Conservation (phyloP, 2,888 invertebrate genomes). For the Dermolepida albohirtum region DNA sequence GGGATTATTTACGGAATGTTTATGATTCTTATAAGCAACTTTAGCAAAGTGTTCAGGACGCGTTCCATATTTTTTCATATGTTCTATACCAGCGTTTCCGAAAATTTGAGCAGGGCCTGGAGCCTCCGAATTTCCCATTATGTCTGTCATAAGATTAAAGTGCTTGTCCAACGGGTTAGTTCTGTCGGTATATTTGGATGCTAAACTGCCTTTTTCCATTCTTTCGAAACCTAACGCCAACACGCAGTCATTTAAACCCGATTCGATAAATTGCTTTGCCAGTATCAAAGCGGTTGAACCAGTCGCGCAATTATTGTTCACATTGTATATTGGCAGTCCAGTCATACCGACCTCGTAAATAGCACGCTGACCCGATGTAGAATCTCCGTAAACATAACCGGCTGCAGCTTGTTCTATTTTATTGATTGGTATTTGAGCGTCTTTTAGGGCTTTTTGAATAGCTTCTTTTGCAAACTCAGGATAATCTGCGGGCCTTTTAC, state of each 20-base stretch:
- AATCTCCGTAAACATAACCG: slow-evolving; percentile 96
- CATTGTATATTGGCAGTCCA: too few species aligned
- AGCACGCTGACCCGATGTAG: slow-evolving; percentile 94
- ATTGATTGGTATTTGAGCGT: not conserved
- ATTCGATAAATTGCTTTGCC: slow-evolving; percentile 92
- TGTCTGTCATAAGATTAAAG: slow-evolving; percentile 84
- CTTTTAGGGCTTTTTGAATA: not conserved
- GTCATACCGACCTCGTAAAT: slow-evolving; percentile 78
- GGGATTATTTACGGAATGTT: slow-evolving; percentile 96
- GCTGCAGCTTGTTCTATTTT: slow-evolving; percentile 19
- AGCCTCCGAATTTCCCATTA: slow-evolving; percentile 81
- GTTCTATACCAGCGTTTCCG: slow-evolving; percentile 95
- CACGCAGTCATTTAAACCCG: slow-evolving; percentile 87
- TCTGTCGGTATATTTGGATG: slow-evolving; percentile 81
- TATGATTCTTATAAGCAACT: slow-evolving; percentile 97
- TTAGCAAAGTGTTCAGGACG: slow-evolving; percentile 94
- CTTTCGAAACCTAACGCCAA: slow-evolving; percentile 98
- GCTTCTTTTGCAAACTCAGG: too few species aligned
- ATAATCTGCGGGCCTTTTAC: too few species aligned
- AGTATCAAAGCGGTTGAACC: slow-evolving; percentile 73
- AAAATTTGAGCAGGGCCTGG: slow-evolving; percentile 96
- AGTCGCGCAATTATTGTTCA: too few species aligned
- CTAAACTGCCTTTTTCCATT: slow-evolving; percentile 94
- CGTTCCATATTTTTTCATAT: slow-evolving; percentile 96
- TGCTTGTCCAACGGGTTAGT: slow-evolving; percentile 92